Percentiles rank a stretch among this genome's conserved stretches.
These are phyloP conservation scores for Campoletis raptor DNA, from an alignment of 2,888 invertebrate genomes.

Conservation along the genomic window DNA sequence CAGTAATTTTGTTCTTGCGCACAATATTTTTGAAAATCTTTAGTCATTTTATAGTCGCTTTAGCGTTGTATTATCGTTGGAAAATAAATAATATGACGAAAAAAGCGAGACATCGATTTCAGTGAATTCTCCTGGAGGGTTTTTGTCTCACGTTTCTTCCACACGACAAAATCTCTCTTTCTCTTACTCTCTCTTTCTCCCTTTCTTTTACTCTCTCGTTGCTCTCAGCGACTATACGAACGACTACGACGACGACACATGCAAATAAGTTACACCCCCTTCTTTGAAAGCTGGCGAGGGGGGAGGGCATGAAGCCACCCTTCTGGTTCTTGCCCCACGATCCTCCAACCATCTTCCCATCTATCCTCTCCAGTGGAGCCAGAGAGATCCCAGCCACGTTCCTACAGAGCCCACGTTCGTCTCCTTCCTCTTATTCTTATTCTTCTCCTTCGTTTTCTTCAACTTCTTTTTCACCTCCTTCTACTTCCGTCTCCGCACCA, in stretches of 20 bases:
- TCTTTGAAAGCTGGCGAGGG: slow-evolving; percentile 35
- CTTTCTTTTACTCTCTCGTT: background rate
- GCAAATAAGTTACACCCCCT: slow-evolving; percentile 82
- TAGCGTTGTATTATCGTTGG: background rate
- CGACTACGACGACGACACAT: slow-evolving; percentile 81
- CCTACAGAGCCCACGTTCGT: slow-evolving; percentile 72
- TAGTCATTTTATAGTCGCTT: background rate
- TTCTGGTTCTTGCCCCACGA: slow-evolving; percentile 27
- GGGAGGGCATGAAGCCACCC: slow-evolving; percentile 33
- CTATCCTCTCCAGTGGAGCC: slow-evolving; percentile 55
- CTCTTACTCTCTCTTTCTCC: slow-evolving; percentile 34
- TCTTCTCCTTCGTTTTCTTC: slow-evolving; percentile 69
- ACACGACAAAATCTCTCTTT: slow-evolving; percentile 52
- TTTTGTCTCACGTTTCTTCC: slow-evolving; percentile 78
- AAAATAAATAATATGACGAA: slow-evolving; percentile 1
- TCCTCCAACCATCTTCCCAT: slow-evolving; percentile 47
- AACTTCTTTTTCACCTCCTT: slow-evolving; percentile 73
- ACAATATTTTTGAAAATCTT: background rate
- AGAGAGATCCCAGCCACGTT: slow-evolving; percentile 61
- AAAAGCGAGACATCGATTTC: slow-evolving; percentile 80
- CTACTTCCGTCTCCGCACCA: slow-evolving; percentile 71
- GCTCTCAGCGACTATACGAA: slow-evolving; percentile 22
- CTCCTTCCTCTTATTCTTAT: slow-evolving; percentile 72
- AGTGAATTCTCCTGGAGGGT: slow-evolving; percentile 74
- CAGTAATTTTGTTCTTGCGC: background rate